Conservation (phyloP, 2,113 vertebrate genomes). For the Oncorhynchus tshawytscha region DNA sequence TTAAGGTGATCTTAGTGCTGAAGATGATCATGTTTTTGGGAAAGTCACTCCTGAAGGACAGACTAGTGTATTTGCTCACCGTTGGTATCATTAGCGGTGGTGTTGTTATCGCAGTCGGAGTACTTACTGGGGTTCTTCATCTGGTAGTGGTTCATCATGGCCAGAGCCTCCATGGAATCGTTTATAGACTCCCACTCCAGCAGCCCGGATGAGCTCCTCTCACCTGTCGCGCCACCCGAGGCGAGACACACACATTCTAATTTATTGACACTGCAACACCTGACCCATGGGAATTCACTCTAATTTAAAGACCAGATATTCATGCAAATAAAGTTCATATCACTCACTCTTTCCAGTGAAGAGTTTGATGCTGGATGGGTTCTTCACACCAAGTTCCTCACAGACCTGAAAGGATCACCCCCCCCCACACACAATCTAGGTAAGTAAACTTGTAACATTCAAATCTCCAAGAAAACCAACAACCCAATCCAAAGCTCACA, state of each 20-base stretch:
- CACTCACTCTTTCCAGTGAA: constrained; percentile 93
- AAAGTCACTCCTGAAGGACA: no score
- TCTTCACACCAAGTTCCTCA: constrained; percentile 85
- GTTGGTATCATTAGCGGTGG: neutral
- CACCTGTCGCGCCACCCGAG: constrained; percentile 71
- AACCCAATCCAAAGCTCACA: no score
- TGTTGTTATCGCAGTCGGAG: neutral
- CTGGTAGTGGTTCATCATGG: constrained; percentile 90
- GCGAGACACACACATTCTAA: neutral
- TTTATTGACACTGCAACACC: constrained; percentile 14
- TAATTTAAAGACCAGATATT: no score
- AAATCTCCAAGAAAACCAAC: neutral
- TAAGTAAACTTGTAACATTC: neutral
- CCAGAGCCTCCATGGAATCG: constrained; percentile 87
- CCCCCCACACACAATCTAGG: neutral
- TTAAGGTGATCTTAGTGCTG: neutral
- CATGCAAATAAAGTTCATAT: neutral
- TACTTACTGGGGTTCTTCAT: constrained; percentile 94
- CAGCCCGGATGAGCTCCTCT: constrained; percentile 87
- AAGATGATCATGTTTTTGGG: no score
- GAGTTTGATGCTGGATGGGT: constrained; percentile 84
- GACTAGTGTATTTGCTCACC: neutral
- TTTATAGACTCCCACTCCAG: constrained; percentile 92
- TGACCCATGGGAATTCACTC: neutral
- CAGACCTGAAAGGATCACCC: constrained; percentile 73